A percentile compares a stretch with the other conserved stretches of the same genome.
phyloP scores from a whole-genome alignment of 37 sponge, comb jelly and placozoan species.

The Axinella damicornis region DNA sequence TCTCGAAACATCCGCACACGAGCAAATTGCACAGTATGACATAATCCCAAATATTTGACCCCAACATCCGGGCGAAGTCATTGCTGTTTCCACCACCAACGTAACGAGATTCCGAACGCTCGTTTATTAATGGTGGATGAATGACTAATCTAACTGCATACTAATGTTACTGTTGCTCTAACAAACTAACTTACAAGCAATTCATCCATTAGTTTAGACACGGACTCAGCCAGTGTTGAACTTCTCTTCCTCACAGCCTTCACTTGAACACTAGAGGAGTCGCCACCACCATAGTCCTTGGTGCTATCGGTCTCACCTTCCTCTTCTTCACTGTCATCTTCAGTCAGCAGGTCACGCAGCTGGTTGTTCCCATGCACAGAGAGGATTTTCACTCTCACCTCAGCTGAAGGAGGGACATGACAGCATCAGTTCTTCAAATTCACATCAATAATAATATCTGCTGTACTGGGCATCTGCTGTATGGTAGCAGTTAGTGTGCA shows the following conservation, averaged over 20 bases:
- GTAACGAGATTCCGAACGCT: too few relatives aligned
- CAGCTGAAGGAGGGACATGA: neutral
- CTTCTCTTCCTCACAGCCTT: neutral
- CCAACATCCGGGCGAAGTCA: too few relatives aligned
- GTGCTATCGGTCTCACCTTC: constrained; percentile 2
- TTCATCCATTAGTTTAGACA: neutral
- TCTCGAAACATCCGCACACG: too few relatives aligned
- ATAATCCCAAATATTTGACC: too few relatives aligned
- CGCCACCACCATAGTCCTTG: neutral
- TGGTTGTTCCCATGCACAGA: neutral
- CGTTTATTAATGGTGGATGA: too few relatives aligned
- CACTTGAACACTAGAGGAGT: neutral
- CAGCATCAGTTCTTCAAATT: too few relatives aligned
- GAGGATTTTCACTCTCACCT: constrained; percentile 14
- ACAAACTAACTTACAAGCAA: constrained; percentile 3
- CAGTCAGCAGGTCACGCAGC: neutral
- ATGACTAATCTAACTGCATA: neutral
- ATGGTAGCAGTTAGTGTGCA: too few relatives aligned
- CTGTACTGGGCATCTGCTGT: too few relatives aligned
- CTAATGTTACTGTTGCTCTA: neutral
- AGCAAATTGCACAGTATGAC: too few relatives aligned
- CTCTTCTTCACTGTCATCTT: constrained; percentile 5
- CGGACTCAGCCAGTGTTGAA: neutral
- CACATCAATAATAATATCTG: too few relatives aligned
- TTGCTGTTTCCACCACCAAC: too few relatives aligned